Evolutionary conservation across 1,140 invertebrate species (phyloP).

Genomic region (Drosophila grimshawi): DNA sequence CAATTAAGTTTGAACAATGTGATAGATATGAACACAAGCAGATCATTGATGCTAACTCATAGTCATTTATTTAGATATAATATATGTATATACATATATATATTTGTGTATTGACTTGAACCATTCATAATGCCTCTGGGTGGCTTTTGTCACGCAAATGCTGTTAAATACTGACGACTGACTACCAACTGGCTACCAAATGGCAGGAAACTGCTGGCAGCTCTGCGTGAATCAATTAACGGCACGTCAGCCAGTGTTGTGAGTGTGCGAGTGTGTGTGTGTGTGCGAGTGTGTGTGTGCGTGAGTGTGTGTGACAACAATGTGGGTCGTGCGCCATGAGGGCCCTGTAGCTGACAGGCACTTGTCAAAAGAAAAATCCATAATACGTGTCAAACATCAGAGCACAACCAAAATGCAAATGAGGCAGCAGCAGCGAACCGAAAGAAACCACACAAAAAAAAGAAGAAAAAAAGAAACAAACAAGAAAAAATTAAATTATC

Average conservation of each 20-base stretch:
- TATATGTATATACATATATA: background rate
- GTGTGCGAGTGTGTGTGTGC: background rate
- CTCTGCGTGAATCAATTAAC: conserved; percentile 70
- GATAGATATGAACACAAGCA: conserved; percentile 28
- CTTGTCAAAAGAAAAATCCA: conserved; percentile 78
- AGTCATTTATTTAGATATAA: background rate
- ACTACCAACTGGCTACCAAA: conserved; percentile 8
- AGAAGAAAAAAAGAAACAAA: conserved; percentile 18
- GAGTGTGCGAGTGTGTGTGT: background rate
- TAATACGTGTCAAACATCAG: conserved; percentile 73
- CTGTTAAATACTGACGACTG: conserved; percentile 47
- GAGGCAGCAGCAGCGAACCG: conserved; percentile 42
- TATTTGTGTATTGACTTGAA: conserved; percentile 6
- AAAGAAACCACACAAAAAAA: conserved; percentile 49
- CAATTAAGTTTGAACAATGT: conserved; percentile 50
- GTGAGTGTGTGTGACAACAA: conserved; percentile 26
- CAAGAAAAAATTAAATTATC: conserved; percentile 64
- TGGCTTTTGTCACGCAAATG: conserved; percentile 77
- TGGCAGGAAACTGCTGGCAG: conserved; percentile 26
- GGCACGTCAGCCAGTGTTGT: conserved; percentile 51
- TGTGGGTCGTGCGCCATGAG: conserved; percentile 70
- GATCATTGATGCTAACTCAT: conserved; percentile 34
- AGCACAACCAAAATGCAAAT: conserved; percentile 65
- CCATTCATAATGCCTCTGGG: conserved; percentile 60
- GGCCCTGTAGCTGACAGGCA: conserved; percentile 59